Conservation (phyloP, 1,140 invertebrate species). For the Philopotamus ludificatus region DNA sequence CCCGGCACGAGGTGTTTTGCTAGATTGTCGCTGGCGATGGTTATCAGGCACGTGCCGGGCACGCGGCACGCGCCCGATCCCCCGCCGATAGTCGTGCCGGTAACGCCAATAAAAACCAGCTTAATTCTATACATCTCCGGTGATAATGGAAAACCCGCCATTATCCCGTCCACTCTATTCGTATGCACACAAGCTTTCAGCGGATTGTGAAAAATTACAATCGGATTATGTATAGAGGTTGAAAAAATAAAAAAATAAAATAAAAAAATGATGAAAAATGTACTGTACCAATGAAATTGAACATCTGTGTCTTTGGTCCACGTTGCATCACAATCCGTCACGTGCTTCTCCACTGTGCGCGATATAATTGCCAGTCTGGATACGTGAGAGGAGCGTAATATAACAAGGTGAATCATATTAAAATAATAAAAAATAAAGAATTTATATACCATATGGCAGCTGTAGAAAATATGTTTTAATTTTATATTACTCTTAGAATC, state of each 20-base stretch:
- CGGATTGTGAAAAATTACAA: no score
- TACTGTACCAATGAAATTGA: no score
- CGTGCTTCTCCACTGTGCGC: constrained; percentile 3
- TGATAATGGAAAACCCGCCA: constrained; percentile 31
- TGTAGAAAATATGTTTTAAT: no score
- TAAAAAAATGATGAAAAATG: no score
- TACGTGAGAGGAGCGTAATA: no score
- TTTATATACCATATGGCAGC: no score
- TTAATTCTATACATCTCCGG: constrained; percentile 33
- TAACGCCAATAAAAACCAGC: constrained; percentile 37
- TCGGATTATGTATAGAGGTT: no score
- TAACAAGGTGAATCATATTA: no score
- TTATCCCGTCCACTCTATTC: background rate
- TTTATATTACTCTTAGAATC: no score
- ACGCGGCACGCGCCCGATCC: constrained; percentile 26
- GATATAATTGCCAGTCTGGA: background rate
- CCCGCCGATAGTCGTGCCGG: constrained; percentile 24
- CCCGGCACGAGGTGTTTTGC: background rate
- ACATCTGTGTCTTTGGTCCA: constrained; percentile 4
- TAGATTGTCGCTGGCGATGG: constrained; percentile 23
- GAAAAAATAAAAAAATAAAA: no score
- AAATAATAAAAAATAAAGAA: no score
- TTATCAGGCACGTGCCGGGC: constrained; percentile 34
- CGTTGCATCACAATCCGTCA: constrained; percentile 20
- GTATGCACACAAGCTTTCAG: background rate